Conservation (phyloP, 2,113 vertebrate genomes). For the Taxidea taxus region DNA sequence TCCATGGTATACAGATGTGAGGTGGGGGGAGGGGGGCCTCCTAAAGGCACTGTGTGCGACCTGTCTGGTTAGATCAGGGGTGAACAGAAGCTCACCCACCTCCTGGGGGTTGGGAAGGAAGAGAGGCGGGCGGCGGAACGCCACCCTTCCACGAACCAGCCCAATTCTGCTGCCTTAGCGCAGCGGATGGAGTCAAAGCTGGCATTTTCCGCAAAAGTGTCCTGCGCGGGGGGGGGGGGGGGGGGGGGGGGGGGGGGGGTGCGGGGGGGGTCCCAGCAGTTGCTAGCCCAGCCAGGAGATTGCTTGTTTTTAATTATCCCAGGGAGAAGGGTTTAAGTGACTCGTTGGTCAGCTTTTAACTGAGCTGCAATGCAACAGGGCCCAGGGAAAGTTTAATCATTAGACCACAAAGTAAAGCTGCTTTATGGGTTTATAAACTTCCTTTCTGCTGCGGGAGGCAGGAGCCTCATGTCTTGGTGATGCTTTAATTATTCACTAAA, state of each 20-base stretch:
- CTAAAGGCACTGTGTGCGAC: neutral
- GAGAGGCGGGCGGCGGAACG: neutral
- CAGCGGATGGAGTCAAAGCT: neutral
- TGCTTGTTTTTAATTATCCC: neutral
- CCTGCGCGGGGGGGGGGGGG: too few relatives aligned
- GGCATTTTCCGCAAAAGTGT: neutral
- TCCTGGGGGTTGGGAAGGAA: neutral
- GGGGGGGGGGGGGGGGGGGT: neutral
- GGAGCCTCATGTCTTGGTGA: neutral
- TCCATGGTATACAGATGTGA: fast-evolving
- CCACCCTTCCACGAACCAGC: neutral
- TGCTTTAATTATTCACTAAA: constrained; percentile 66
- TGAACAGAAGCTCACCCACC: neutral
- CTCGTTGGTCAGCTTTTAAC: constrained; percentile 44
- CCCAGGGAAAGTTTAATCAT: neutral
- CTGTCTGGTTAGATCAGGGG: neutral
- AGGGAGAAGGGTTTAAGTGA: neutral
- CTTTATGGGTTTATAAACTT: neutral
- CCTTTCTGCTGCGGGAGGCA: fast-evolving
- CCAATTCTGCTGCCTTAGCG: neutral
- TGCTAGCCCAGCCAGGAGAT: neutral
- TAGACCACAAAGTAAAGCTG: neutral
- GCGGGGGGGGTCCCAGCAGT: neutral
- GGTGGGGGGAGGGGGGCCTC: too few relatives aligned
- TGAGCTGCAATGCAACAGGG: neutral